A percentile compares a stretch with the other conserved stretches of the same genome.
phyloP scores from a whole-genome alignment of 2,888 invertebrate species.

The Dendrolimus houi region DNA sequence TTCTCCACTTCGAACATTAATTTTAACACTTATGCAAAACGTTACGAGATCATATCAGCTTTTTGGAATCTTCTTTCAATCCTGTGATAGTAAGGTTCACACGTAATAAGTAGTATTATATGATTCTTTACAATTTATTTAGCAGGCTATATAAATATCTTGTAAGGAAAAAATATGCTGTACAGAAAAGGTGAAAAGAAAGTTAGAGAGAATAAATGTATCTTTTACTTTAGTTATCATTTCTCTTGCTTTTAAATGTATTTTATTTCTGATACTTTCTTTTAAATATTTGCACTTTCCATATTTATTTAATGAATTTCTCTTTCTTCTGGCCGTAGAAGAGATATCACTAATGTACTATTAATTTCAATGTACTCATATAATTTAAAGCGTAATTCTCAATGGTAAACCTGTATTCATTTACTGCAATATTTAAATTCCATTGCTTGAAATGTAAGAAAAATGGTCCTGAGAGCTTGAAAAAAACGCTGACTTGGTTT shows the following conservation, averaged over 20 bases:
- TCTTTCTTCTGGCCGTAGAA: neutral
- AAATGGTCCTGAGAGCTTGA: conserved; percentile 12
- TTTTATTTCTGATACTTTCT: neutral
- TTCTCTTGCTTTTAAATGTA: neutral
- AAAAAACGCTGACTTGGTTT: conserved; percentile 25
- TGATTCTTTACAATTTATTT: no score
- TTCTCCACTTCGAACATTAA: neutral
- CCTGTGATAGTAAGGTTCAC: no score
- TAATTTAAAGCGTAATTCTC: no score
- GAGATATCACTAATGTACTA: no score
- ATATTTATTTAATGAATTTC: neutral
- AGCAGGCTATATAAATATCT: no score
- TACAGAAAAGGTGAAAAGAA: neutral
- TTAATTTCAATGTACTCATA: no score
- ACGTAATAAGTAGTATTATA: no score
- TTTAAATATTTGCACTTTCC: neutral
- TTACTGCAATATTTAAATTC: neutral
- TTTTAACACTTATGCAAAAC: neutral
- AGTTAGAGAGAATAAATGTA: neutral
- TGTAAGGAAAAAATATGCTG: no score
- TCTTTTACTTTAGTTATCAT: neutral
- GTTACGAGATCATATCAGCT: neutral
- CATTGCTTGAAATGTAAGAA: conserved; percentile 14
- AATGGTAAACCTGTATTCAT: no score
- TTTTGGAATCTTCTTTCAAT: neutral